A percentile compares a stretch with the other conserved stretches of the same genome.
Evolutionary conservation across 2,888 invertebrate genomes (phyloP).

Genomic region (Athrips mouffetella): DNA sequence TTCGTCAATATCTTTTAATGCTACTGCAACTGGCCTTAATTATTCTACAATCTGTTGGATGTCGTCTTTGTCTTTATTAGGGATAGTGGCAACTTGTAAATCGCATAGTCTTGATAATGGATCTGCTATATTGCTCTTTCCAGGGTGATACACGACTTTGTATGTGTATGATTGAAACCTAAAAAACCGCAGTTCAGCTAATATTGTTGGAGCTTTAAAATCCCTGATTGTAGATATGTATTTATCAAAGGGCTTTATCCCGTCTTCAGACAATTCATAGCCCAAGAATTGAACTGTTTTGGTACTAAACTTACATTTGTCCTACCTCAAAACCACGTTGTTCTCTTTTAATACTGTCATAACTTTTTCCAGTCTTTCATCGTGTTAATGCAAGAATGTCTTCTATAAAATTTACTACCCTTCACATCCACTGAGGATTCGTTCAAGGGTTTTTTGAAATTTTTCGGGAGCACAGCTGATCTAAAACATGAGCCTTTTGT

Average conservation of each 20-base stretch:
- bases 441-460: conserved; percentile 40
- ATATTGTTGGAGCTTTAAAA: neutral
- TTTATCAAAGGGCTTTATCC: neutral
- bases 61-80: neutral
- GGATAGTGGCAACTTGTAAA: too few relatives aligned
- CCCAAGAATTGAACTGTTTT: conserved; percentile 1
- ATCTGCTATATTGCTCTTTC: conserved; percentile 32
- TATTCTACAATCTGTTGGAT: conserved; percentile 1
- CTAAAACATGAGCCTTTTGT: conserved; percentile 48
- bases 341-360: neutral
- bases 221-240: neutral
- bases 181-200: conserved; percentile 34
- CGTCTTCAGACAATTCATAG: neutral
- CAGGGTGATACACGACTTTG: conserved; percentile 30
- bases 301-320: neutral
- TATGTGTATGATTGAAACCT: conserved; percentile 30
- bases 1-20: neutral
- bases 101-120: conserved; percentile 23
- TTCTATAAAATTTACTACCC: conserved; percentile 45
- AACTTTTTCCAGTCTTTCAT: conserved; percentile 27
- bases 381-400: conserved; percentile 45
- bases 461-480: conserved; percentile 48
- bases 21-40: neutral
- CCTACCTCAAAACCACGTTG: conserved; percentile 5
- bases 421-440: conserved; percentile 35